These are phyloP conservation scores for Butastur rufipennis DNA, from an alignment of 2,113 vertebrate genomes.

Conservation along the genomic window DNA sequence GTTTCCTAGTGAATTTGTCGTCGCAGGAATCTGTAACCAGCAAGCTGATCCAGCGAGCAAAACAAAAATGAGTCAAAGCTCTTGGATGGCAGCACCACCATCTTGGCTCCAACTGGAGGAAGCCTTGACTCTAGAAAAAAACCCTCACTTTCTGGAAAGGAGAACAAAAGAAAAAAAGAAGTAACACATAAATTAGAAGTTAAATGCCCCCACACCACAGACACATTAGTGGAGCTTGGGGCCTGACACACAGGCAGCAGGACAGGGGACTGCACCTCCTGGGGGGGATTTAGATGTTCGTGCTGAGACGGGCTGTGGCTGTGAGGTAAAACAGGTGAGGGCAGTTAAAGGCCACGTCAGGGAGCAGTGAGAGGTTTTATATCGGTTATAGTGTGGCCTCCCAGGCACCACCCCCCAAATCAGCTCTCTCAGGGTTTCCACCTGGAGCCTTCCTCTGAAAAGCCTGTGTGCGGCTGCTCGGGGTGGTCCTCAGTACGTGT, in stretches of 20 bases:
- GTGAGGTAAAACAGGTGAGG: background rate
- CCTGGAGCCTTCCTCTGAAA: background rate
- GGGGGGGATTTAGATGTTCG: rapidly evolving
- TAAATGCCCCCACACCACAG: background rate
- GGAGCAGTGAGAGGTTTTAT: background rate
- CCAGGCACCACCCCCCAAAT: background rate
- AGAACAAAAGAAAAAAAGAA: background rate
- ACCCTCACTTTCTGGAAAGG: background rate
- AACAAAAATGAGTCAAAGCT: background rate
- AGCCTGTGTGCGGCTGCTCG: rapidly evolving
- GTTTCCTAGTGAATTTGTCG: rapidly evolving
- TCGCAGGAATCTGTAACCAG: background rate
- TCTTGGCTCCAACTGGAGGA: background rate
- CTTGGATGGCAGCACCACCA: background rate
- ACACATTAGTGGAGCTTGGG: rapidly evolving
- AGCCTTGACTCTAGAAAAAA: background rate
- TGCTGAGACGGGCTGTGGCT: background rate
- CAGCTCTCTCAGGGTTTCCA: background rate
- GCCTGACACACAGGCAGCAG: background rate
- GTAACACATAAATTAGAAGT: background rate
- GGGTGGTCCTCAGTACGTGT: rapidly evolving
- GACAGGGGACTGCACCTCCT: background rate
- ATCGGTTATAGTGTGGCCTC: background rate
- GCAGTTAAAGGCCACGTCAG: rapidly evolving
- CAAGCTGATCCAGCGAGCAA: background rate